These are phyloP conservation scores for Geotrypetes seraphini DNA, from an alignment of 2,797 vertebrate genomes.

Conservation along the genomic window DNA sequence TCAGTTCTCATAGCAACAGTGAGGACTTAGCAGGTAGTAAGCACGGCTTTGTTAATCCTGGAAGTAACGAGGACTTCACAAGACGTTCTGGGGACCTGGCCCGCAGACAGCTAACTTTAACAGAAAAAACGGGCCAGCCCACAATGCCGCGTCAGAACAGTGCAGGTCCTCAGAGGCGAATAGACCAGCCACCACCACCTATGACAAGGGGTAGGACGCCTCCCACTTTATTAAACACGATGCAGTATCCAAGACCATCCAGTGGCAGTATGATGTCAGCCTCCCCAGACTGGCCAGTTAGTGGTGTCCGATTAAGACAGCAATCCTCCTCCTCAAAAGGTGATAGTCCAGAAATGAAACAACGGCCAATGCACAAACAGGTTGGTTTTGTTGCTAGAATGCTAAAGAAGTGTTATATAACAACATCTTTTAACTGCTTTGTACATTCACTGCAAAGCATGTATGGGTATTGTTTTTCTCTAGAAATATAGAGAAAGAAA, in stretches of 20 bases:
- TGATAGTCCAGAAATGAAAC: conserved; percentile 91
- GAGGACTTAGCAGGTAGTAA: conserved; percentile 71
- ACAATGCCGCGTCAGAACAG: conserved; percentile 85
- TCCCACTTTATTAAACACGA: conserved; percentile 70
- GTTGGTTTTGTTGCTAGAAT: too few relatives aligned
- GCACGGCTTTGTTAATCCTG: conserved; percentile 61
- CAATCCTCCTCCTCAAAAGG: conserved; percentile 93
- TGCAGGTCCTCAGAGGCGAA: conserved; percentile 81
- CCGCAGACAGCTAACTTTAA: conserved; percentile 80
- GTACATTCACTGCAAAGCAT: too few relatives aligned
- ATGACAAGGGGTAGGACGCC: conserved; percentile 79
- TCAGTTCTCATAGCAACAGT: conserved; percentile 96
- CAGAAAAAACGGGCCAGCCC: conserved; percentile 74
- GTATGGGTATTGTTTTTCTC: too few relatives aligned
- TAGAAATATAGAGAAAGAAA: too few relatives aligned
- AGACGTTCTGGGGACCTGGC: conserved; percentile 80
- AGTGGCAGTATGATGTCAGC: conserved; percentile 83
- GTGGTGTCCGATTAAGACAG: conserved; percentile 76
- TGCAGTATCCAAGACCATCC: conserved; percentile 78
- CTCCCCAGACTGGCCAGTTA: conserved; percentile 84
- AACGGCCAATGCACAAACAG: conserved; percentile 83
- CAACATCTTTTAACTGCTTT: too few relatives aligned
- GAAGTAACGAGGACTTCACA: conserved; percentile 66
- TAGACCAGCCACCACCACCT: conserved; percentile 82
- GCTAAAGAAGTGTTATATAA: too few relatives aligned